Base-by-base conservation (phyloP, 53 echinoderm and acorn worm genomes). In the Temnopleurus reevesii region DNA sequence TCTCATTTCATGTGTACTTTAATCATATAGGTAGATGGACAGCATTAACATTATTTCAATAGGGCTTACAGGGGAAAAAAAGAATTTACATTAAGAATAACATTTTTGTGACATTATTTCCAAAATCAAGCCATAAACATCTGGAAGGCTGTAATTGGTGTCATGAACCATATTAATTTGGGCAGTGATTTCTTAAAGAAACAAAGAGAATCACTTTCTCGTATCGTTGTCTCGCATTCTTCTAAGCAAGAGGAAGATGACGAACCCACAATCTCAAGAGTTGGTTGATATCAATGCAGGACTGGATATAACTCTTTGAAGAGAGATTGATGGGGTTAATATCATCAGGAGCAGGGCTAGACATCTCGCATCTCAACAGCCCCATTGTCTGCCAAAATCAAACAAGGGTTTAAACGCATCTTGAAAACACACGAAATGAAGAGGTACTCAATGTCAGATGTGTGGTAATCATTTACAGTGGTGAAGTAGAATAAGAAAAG, bases 301-400 rank as follows among this genome's bases (percentile, higher is more conserved):
- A 36, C n/a, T 43, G 41, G 71, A 36, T 71, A 71, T 71, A 38
- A 71, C 71, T 71, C 41, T 41, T 71, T 71, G 41, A 71, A 71
- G 71, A 71, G 71, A 71, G 71, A 71, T 71, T 71, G 71, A 71
- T 71, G 38, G 71, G 23, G 12, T 36, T 41, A 71, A 71, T 71
- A 43, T 13, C 29, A 36, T n/a, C 19, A 71, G 71, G 41, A 38
- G 38, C 71, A 36, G 19, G 71, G n/a, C n/a, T 21, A 71, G 36
- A 21, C 71, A 27, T 71, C 33, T 71, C 71, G 41, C 71, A 38
- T 71, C 38, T 71, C 41, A 41, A 71, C 41, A 6, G 21, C 7
- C n/a, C 38, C 8, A 71, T 71, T 71, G 71, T 71, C 71, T 71
- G 71, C 71, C n/a, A 15, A 71, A 71, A 71, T 71, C 71, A 71